A percentile compares a stretch with the other conserved stretches of the same genome.
phyloP scores from a whole-genome alignment of 2,113 vertebrate genomes.

The Hipposideros armiger region DNA sequence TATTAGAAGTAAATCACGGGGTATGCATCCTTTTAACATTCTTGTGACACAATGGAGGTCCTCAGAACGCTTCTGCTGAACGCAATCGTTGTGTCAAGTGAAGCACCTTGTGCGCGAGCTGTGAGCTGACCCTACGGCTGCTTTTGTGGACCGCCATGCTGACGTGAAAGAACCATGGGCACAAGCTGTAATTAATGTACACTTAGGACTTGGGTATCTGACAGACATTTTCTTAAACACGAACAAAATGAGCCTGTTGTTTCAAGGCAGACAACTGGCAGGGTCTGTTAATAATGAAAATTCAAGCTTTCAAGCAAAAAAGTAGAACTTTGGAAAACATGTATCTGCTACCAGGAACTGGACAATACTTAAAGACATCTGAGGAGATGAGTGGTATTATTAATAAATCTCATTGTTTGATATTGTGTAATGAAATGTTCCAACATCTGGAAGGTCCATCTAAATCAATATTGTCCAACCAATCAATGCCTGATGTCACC shows the following conservation, averaged over 20 bases:
- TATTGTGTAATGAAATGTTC: not conserved
- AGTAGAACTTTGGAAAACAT: not conserved
- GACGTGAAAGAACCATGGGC: not conserved
- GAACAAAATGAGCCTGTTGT: not conserved
- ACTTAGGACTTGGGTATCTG: not conserved
- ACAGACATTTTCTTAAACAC: not conserved
- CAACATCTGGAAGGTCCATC: not conserved
- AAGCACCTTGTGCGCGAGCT: not conserved
- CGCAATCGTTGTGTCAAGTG: rapidly evolving
- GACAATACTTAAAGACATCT: not conserved
- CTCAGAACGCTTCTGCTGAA: rapidly evolving
- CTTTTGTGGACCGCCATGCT: not conserved
- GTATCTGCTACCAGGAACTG: not conserved
- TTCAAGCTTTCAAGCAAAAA: not conserved
- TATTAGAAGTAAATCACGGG: not conserved
- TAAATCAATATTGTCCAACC: not conserved
- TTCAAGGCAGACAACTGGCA: not conserved
- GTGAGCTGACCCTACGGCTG: not conserved
- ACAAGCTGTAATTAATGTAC: not conserved
- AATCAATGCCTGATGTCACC: not conserved
- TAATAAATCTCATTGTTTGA: not conserved
- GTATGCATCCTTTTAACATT: not conserved
- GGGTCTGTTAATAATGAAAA: not conserved
- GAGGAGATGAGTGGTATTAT: not conserved
- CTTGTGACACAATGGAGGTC: not conserved